Conservation (phyloP, 1,140 invertebrate genomes). For the Copidosoma floridanum region DNA sequence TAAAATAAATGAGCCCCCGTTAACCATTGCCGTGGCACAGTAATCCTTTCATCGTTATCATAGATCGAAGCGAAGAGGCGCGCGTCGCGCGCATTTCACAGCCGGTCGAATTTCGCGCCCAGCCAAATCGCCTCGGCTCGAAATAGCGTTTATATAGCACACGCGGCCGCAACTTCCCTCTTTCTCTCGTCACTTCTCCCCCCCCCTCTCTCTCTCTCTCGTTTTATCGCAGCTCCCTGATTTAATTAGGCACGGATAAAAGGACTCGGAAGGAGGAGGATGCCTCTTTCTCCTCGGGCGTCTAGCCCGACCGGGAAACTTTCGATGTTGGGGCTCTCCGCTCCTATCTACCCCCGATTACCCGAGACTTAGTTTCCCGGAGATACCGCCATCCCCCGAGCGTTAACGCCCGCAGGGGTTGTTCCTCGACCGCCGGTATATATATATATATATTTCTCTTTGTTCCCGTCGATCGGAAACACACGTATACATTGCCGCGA, state of each 20-base stretch:
- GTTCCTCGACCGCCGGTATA: too few species aligned
- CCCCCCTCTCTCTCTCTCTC: constrained; percentile 14
- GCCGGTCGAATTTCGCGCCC: not conserved
- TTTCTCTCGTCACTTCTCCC: constrained; percentile 21
- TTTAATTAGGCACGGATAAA: constrained; percentile 41
- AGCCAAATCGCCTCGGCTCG: too few species aligned
- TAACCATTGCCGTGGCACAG: too few species aligned
- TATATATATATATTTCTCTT: constrained; percentile 43
- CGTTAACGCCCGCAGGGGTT: constrained; percentile 11
- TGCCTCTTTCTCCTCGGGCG: too few species aligned
- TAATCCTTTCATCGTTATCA: not conserved
- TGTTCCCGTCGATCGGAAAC: constrained; percentile 36
- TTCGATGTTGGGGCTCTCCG: constrained; percentile 38
- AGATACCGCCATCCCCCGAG: constrained; percentile 9
- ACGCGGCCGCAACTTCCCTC: not conserved
- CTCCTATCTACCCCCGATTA: constrained; percentile 16
- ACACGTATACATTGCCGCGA: not conserved
- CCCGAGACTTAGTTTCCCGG: constrained; percentile 10
- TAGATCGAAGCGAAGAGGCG: not conserved
- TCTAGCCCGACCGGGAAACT: not conserved
- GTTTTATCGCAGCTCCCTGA: constrained; percentile 25
- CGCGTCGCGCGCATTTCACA: constrained; percentile 6
- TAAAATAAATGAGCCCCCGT: too few species aligned
- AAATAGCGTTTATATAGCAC: too few species aligned
- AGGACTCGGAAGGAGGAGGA: constrained; percentile 21